phyloP scores from a whole-genome alignment of 2,113 vertebrate genomes.

The Seriola dumerili region DNA sequence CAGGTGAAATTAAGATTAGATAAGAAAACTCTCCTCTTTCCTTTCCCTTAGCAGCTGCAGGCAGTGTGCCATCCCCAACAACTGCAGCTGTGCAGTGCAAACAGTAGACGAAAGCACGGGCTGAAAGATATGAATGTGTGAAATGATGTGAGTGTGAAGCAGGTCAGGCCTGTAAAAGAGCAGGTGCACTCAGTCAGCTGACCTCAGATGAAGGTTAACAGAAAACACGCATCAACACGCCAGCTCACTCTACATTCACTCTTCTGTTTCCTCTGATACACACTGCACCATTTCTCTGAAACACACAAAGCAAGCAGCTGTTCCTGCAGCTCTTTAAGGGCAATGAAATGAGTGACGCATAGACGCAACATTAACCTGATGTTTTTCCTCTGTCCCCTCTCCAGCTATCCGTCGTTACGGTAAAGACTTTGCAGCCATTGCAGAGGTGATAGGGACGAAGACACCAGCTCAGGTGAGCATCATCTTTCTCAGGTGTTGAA shows the following conservation, averaged over 20 bases:
- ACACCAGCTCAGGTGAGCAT: constrained; percentile 89
- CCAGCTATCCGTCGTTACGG: constrained; percentile 92
- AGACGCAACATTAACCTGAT: neutral
- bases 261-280: neutral
- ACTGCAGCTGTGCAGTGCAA: constrained; percentile 6
- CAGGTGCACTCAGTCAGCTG: constrained; percentile 40
- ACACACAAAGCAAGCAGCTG: neutral
- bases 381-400: neutral
- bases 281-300: neutral
- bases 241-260: neutral
- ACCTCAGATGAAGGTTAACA: constrained; percentile 42
- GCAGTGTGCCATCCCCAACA: neutral
- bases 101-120: neutral
- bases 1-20: neutral
- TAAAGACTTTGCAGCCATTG: constrained; percentile 91
- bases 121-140: neutral
- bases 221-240: constrained; percentile 21
- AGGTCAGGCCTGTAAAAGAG: constrained; percentile 29
- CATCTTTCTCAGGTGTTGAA: neutral
- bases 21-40: neutral
- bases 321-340: neutral
- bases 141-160: neutral
- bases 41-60: constrained; percentile 3
- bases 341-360: neutral
- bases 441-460: constrained; percentile 93